These are phyloP conservation scores for Drosophila sordidapex DNA, from an alignment of 2,888 invertebrate species.

Conservation along the genomic window DNA sequence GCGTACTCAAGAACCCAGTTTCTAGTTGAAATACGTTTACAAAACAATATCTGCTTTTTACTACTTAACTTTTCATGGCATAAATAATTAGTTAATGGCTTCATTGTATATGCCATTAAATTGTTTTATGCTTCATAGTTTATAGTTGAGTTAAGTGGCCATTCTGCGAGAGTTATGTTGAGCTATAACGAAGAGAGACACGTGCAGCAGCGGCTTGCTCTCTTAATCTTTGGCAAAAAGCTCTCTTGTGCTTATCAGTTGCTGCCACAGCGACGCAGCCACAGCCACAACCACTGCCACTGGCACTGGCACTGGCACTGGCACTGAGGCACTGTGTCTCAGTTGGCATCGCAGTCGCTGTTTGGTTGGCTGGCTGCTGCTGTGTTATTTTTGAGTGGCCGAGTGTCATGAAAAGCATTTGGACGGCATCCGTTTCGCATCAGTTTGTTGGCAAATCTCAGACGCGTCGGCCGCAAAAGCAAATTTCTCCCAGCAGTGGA, in stretches of 20 bases:
- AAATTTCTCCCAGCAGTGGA: constrained; percentile 11
- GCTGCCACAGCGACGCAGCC: constrained; percentile 7
- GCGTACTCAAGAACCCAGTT: not conserved
- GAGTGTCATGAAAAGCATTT: constrained; percentile 75
- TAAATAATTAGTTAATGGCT: constrained; percentile 38
- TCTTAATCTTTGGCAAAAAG: constrained; percentile 23
- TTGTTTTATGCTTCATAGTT: constrained; percentile 35
- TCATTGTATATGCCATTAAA: constrained; percentile 38
- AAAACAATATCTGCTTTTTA: not conserved
- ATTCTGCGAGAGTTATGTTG: not conserved
- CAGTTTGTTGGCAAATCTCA: constrained; percentile 83
- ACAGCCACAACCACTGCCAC: constrained; percentile 15
- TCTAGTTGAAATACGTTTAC: not conserved
- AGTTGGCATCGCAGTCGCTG: constrained; percentile 31
- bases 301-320: constrained; percentile 1
- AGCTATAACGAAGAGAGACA: constrained; percentile 17
- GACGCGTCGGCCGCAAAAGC: constrained; percentile 72
- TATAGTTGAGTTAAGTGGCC: constrained; percentile 18
- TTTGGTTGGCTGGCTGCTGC: constrained; percentile 31
- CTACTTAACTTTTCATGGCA: not conserved
- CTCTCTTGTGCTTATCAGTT: constrained; percentile 57
- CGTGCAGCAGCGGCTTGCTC: not conserved
- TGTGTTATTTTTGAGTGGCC: constrained; percentile 42
- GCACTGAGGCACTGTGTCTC: constrained; percentile 9
- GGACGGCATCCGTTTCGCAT: constrained; percentile 75